phyloP scores from a whole-genome alignment of 2,888 invertebrate species.

The Salticus scenicus region DNA sequence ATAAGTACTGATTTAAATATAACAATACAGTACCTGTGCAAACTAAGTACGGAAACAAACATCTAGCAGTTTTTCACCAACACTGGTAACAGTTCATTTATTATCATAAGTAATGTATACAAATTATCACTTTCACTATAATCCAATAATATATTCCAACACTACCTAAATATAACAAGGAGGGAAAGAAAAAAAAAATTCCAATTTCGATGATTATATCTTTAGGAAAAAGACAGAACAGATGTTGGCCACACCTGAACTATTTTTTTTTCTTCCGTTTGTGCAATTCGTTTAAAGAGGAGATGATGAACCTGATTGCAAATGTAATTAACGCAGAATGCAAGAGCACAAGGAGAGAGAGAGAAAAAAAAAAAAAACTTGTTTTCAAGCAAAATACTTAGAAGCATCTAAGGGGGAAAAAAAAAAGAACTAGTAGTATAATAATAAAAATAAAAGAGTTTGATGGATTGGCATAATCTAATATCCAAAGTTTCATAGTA shows the following conservation, averaged over 20 bases:
- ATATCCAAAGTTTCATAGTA: too few relatives aligned
- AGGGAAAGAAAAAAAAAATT: not conserved
- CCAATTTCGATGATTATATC: not conserved
- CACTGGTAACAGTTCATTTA: too few relatives aligned
- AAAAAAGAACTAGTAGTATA: not conserved
- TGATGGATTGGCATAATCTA: too few relatives aligned
- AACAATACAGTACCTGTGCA: too few relatives aligned
- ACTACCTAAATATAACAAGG: not conserved
- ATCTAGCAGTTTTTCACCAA: too few relatives aligned
- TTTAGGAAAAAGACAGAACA: not conserved
- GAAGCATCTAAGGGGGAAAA: too few relatives aligned
- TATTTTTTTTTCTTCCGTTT: not conserved
- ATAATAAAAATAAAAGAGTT: too few relatives aligned
- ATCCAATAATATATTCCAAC: not conserved
- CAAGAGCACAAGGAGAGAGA: too few relatives aligned
- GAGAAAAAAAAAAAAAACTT: too few relatives aligned
- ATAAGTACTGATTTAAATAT: too few relatives aligned
- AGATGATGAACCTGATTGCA: not conserved
- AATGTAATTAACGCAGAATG: not conserved
- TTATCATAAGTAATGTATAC: too few relatives aligned
- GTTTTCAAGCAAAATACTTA: not conserved
- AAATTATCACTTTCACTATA: not conserved
- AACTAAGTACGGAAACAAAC: too few relatives aligned
- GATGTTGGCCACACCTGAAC: not conserved
- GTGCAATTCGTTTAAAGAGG: not conserved